Base-by-base conservation (phyloP, 2,797 vertebrate genomes). In the Gallirallus australis region DNA sequence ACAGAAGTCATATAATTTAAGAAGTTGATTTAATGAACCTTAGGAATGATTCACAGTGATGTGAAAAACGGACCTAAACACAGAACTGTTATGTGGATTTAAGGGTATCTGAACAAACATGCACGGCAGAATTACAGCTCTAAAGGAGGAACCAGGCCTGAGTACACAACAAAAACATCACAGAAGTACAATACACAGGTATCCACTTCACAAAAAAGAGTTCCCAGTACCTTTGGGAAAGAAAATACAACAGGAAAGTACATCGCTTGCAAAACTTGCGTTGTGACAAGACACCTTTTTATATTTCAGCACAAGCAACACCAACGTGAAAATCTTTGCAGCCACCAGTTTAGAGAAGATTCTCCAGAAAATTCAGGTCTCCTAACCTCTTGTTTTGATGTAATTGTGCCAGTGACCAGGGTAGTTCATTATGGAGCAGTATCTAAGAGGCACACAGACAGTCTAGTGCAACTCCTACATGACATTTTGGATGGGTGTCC, bases 361-460 rank as follows among this genome's bases (percentile, higher is more conserved):
- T 33, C 54, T 56, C 33, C 9, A 60, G 31, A 77, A 77, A 25
- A 63, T 64, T 11, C 54, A 50, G 8, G n/a, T 77, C 40, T 91
- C 86, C 56, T 42, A 64, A 39, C 7, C 15, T 17, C 33, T 21
- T 68, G 23, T n/a, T 73, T 48, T 57, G 52, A 1, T 42, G 21
- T 17, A 52, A 39, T 13, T 33, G 19, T 5, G 39, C 11, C 35
- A 61, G 27, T 18, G 54, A 68, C 48, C 25, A 40, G 33, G 20
- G 37, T n/a, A 86, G 30, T 2, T 82, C 12, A 27, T 25, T 64
- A 68, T 21, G 15, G 30, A 81, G 57, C 57, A 68, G 31, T 3
- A 30, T 6, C 53, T 30, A 48, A 65, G 2, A 2, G 1, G 15
- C 4, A 40, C 0, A 0, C 2, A 64, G 64, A 33, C 11, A 64